Conservation (phyloP, 2,797 vertebrate genomes). For the Tenualosa ilisha region DNA sequence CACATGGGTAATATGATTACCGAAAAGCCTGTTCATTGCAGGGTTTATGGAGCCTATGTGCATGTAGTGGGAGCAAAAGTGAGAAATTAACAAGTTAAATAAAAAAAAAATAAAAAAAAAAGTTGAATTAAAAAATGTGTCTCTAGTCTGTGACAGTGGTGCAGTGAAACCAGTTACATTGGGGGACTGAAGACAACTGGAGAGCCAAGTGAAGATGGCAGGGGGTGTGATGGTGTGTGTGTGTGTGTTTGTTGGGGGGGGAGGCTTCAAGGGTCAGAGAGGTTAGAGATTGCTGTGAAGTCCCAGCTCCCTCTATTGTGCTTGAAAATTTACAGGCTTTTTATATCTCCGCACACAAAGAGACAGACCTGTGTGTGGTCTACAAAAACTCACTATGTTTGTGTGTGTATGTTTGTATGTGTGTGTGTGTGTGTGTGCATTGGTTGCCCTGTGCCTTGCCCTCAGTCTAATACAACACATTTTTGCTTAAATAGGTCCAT, state of each 20-base stretch:
- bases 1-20: not conserved
- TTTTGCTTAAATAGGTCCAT: not conserved
- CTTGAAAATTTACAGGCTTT: constrained; percentile 56
- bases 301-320: constrained; percentile 55
- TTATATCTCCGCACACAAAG: constrained; percentile 50
- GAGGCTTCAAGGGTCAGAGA: constrained; percentile 52
- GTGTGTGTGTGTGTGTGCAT: constrained; percentile 4
- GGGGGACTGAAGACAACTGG: not conserved
- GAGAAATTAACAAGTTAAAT: no score
- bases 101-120: no score
- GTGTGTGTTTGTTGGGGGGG: not conserved
- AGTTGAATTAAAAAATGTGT: not conserved
- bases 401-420: not conserved
- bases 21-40: not conserved
- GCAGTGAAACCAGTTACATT: not conserved
- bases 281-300: constrained; percentile 54
- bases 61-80: not conserved
- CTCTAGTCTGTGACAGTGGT: not conserved
- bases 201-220: not conserved
- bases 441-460: not conserved
- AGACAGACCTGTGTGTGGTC: constrained; percentile 66
- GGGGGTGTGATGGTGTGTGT: not conserved
- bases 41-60: constrained; percentile 8
- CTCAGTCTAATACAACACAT: not conserved
- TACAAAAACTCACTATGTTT: constrained; percentile 10